Base-by-base conservation (phyloP, 2,797 vertebrate genomes). In the Leptoclinus maculatus region DNA sequence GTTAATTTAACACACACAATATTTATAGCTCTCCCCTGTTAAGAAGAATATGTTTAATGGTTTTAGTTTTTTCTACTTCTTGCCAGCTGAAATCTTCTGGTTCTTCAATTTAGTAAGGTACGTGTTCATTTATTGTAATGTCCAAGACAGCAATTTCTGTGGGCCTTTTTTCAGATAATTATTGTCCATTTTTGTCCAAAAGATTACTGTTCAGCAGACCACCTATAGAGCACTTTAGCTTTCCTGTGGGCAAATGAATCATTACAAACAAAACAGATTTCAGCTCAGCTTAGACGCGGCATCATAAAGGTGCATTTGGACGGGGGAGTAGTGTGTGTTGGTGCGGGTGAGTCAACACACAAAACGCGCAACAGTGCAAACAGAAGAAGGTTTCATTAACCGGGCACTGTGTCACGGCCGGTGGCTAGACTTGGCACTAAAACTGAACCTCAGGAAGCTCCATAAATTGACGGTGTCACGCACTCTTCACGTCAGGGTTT, bases 351-450 rank as follows among this genome's bases (percentile, higher is more conserved):
- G 45, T 77, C 72, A 78, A 69, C 66, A 84, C 49, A n/a, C 19
- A 43, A 43, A 43, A 17, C 16, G 2, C 6, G 16, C 63, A 34
- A 70, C 36, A 56, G 53, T 56, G 75, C 43, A 85, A 88, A 89
- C 69, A 85, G 70, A 62, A 43, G 7, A 71, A 66, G 67, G 63
- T 86, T 80, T 74, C 11, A 62, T 27, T 77, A 62, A 82, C 76
- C 2, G 10, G 84, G 43, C 76, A 85, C 19, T 41, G 56, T 60
- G 73, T 65, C 19, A 71, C 13, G 39, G 21, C 54, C n/a, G 8
- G 0, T 53, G 23, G 9, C 59, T 53, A n/a, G 36, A 21, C 34
- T 74, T 3, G 0, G 10, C 16, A 51, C 23, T 34, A 25, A 79
- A 72, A 47, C 9, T 60, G 2, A 72, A 60, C 4, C 43, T 23